These are phyloP conservation scores for Drosophila biarmipes DNA, from an alignment of 1,140 invertebrate genomes.

Conservation along the genomic window DNA sequence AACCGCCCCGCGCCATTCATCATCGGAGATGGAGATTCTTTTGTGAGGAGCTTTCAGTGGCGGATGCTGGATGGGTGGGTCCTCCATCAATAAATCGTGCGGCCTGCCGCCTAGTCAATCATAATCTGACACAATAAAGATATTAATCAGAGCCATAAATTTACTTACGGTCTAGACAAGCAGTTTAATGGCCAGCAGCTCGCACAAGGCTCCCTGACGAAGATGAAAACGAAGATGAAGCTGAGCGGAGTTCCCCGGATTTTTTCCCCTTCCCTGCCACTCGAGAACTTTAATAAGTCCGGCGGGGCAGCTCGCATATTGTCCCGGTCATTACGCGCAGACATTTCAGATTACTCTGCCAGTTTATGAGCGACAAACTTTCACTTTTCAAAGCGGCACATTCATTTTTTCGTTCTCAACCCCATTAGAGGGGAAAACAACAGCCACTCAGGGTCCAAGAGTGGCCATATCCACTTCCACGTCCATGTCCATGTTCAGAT, in stretches of 20 bases:
- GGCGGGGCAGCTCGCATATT: constrained; percentile 32
- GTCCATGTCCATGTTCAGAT: constrained; percentile 45
- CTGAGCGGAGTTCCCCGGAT: constrained; percentile 20
- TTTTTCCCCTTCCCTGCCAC: background rate
- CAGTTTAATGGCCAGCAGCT: constrained; percentile 49
- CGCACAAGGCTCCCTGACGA: constrained; percentile 25
- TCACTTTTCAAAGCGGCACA: constrained; percentile 47
- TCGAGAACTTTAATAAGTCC: constrained; percentile 26
- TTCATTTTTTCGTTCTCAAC: constrained; percentile 17
- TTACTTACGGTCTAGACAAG: constrained; percentile 61
- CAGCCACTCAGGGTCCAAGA: constrained; percentile 32
- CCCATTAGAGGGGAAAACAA: background rate
- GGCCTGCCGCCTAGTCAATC: constrained; percentile 58
- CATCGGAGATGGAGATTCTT: constrained; percentile 16
- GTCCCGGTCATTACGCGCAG: constrained; percentile 51
- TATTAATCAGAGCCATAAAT: constrained; percentile 64
- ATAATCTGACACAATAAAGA: constrained; percentile 62
- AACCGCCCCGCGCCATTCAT: constrained; percentile 31
- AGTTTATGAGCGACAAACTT: constrained; percentile 54
- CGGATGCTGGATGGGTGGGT: constrained; percentile 10
- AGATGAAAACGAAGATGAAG: constrained; percentile 30
- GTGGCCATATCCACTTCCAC: constrained; percentile 22
- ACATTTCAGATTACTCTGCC: constrained; percentile 53
- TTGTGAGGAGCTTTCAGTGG: constrained; percentile 14
- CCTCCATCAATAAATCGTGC: constrained; percentile 51